Percentiles rank a stretch among this genome's conserved stretches.
These are phyloP conservation scores for Adrianichthys oophorus DNA, from an alignment of 2,797 vertebrate genomes.

Conservation along the genomic window DNA sequence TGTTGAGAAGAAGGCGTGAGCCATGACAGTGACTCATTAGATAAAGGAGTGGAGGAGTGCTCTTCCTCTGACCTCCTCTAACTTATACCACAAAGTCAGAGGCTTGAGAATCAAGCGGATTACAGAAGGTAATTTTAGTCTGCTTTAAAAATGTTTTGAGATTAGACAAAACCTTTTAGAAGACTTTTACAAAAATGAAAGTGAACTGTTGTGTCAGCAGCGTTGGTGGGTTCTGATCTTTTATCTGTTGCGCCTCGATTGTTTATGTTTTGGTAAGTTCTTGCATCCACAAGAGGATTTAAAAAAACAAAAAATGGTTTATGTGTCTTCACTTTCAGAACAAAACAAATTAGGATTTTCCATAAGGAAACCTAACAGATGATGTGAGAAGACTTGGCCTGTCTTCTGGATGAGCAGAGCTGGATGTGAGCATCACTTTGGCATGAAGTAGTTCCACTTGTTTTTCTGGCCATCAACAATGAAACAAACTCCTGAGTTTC, in stretches of 20 bases:
- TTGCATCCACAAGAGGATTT: too few relatives aligned
- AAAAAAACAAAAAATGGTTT: too few relatives aligned
- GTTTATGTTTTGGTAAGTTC: too few relatives aligned
- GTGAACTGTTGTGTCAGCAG: background rate
- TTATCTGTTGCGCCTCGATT: too few relatives aligned
- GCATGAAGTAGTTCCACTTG: constrained; percentile 11
- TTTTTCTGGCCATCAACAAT: constrained; percentile 32
- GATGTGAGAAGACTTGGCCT: too few relatives aligned
- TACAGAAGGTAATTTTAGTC: constrained; percentile 10
- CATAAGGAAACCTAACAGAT: too few relatives aligned
- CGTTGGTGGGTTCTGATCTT: background rate
- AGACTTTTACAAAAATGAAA: constrained; percentile 10
- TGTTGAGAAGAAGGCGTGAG: background rate
- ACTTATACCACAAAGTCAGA: constrained; percentile 7
- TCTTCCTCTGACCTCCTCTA: constrained; percentile 15
- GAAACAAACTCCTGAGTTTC: constrained; percentile 29
- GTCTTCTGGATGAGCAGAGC: too few relatives aligned
- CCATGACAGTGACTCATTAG: constrained; percentile 19
- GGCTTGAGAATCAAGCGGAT: background rate
- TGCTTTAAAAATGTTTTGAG: background rate
- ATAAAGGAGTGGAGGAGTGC: constrained; percentile 31
- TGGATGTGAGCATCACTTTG: background rate
- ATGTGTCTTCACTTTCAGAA: too few relatives aligned
- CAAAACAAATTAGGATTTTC: too few relatives aligned
- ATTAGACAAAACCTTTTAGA: constrained; percentile 8